A percentile compares a stretch with the other conserved stretches of the same genome.
Evolutionary conservation across 23 tunicate genomes (phyloP).

Genomic region (Clavelina lepadiformis): DNA sequence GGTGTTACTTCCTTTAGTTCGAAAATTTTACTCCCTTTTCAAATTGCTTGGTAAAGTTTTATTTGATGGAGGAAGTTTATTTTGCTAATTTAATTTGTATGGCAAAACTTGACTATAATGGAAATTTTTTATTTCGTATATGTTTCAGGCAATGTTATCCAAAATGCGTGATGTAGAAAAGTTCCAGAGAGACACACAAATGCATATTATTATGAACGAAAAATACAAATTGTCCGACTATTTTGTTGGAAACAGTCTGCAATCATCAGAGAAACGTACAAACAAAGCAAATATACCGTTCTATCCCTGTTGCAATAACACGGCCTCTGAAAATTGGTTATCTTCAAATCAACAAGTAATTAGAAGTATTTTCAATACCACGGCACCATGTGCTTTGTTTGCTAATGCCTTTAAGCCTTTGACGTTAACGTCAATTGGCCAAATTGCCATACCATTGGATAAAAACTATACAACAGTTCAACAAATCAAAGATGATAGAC

Average conservation of each 20-base stretch:
- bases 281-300: conserved; percentile 1
- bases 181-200: background rate
- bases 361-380: conserved; percentile 7
- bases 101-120: too few relatives aligned
- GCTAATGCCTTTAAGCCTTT: conserved; percentile 1
- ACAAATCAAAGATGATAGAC: background rate
- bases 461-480: background rate
- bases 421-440: background rate
- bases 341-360: background rate
- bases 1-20: too few relatives aligned
- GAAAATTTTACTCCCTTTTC: too few relatives aligned
- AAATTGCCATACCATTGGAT: conserved; percentile 9
- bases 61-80: too few relatives aligned
- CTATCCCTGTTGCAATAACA: conserved; percentile 4
- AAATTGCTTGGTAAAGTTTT: too few relatives aligned
- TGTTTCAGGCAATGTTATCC: too few relatives aligned
- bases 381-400: conserved; percentile 19
- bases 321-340: conserved; percentile 4
- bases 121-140: too few relatives aligned
- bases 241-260: background rate
- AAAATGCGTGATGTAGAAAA: too few relatives aligned
- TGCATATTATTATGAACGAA: conserved; percentile 1
- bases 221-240: background rate
- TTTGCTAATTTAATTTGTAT: too few relatives aligned
- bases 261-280: background rate